Evolutionary conservation across 2,797 vertebrate genomes (phyloP).

Genomic region (Pantherophis alleghaniensis): DNA sequence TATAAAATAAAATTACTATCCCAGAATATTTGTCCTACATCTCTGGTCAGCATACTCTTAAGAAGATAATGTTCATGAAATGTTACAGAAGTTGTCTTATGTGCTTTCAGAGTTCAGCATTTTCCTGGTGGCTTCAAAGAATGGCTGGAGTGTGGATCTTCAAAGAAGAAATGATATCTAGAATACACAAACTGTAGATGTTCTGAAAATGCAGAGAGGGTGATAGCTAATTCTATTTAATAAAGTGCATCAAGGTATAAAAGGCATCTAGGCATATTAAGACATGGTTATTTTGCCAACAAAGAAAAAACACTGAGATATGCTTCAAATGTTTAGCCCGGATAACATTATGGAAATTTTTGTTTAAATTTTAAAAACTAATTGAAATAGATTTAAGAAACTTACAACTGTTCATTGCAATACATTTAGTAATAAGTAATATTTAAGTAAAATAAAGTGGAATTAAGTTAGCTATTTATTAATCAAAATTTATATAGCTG

Average conservation of each 20-base stretch:
- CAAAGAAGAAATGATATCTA: conserved; percentile 64
- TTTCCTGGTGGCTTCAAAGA: conserved; percentile 91
- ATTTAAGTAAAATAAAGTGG: not conserved
- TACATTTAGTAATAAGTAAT: not conserved
- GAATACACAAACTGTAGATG: conserved; percentile 11
- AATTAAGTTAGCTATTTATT: not conserved
- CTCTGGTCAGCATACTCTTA: not conserved
- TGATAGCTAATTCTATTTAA: not conserved
- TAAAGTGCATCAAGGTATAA: not conserved
- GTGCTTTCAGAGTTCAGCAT: conserved; percentile 79
- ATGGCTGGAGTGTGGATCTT: conserved; percentile 80
- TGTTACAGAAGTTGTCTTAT: conserved; percentile 28
- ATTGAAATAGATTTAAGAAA: not conserved
- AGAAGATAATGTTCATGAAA: not conserved
- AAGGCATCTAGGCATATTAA: not conserved
- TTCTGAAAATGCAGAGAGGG: not conserved
- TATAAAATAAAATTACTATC: not conserved
- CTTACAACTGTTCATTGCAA: not conserved
- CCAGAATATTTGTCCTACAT: not conserved
- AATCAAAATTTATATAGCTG: not conserved
- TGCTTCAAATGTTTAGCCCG: not conserved
- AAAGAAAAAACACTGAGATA: not conserved
- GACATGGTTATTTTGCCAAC: not conserved
- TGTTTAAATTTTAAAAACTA: not conserved
- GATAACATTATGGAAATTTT: not conserved